Percentiles rank a stretch among this genome's conserved stretches.
These are phyloP conservation scores for Drosophila bocqueti DNA, from an alignment of 1,140 invertebrate genomes.

Conservation along the genomic window DNA sequence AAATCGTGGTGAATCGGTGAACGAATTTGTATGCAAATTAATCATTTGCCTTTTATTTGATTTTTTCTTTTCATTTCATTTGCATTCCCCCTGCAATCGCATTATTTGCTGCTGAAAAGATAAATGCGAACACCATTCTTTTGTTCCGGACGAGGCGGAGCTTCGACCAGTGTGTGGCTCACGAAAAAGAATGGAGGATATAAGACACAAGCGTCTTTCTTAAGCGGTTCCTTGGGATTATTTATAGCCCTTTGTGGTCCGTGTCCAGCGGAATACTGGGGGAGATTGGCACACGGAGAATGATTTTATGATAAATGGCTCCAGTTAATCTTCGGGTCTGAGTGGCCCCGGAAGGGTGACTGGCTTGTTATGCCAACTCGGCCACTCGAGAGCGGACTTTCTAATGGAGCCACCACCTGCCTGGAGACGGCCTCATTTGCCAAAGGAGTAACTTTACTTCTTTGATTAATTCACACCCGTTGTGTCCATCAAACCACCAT, in stretches of 20 bases:
- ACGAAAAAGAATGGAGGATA: slow-evolving; percentile 30
- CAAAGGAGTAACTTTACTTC: slow-evolving; percentile 14
- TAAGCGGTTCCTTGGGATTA: slow-evolving; percentile 57
- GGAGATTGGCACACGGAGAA: slow-evolving; percentile 39
- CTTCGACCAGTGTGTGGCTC: slow-evolving; percentile 28
- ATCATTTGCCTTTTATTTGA: slow-evolving; percentile 34
- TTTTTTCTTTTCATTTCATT: slow-evolving; percentile 26
- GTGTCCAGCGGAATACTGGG: slow-evolving; percentile 20
- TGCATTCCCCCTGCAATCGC: slow-evolving; percentile 28
- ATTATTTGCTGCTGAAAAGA: slow-evolving; percentile 14
- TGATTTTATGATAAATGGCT: slow-evolving; percentile 74
- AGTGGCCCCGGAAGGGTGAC: slow-evolving; percentile 15
- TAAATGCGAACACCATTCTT: slow-evolving; percentile 1
- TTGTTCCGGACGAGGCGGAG: slow-evolving; percentile 9
- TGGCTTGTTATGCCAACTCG: slow-evolving; percentile 1
- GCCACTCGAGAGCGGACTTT: background rate
- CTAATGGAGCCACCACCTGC: slow-evolving; percentile 5
- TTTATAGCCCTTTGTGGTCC: slow-evolving; percentile 55
- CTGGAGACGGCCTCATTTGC: background rate
- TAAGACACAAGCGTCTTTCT: slow-evolving; percentile 45
- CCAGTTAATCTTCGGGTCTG: slow-evolving; percentile 53
- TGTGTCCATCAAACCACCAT: slow-evolving; percentile 28
- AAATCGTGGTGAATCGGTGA: slow-evolving; percentile 5
- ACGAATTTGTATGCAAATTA: slow-evolving; percentile 44
- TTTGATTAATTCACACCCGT: slow-evolving; percentile 26